phyloP scores from a whole-genome alignment of 1,140 invertebrate species.

The Philaenus spumarius region DNA sequence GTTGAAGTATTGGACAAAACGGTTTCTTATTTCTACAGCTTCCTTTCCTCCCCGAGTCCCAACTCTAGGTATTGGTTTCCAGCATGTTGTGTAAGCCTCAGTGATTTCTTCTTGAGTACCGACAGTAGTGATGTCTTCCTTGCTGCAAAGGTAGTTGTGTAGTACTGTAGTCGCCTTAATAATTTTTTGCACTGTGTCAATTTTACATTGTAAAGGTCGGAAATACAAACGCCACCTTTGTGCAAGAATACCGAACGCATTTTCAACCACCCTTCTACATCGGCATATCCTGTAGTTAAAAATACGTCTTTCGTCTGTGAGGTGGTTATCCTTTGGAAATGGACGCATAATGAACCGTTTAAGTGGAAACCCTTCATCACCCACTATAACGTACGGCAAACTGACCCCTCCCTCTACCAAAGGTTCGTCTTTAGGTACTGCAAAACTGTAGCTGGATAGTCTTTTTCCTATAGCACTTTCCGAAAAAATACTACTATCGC shows the following conservation, averaged over 20 bases:
- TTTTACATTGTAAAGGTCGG: neutral
- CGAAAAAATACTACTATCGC: too few relatives aligned
- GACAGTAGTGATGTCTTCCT: neutral
- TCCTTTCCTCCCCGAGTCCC: neutral
- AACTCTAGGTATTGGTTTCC: constrained; percentile 3
- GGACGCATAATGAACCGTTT: constrained; percentile 34
- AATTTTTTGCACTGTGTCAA: neutral
- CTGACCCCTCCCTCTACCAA: constrained; percentile 26
- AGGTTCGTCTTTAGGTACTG: constrained; percentile 25
- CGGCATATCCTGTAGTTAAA: constrained; percentile 27
- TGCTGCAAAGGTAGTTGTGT: constrained; percentile 1
- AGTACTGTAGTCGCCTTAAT: neutral
- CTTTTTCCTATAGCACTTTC: too few relatives aligned
- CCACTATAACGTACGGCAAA: constrained; percentile 30
- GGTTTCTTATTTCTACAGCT: constrained; percentile 1
- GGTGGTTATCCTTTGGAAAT: constrained; percentile 3
- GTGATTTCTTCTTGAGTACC: neutral
- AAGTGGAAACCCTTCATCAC: constrained; percentile 41
- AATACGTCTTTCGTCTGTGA: constrained; percentile 33
- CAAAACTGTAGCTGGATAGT: constrained; percentile 24
- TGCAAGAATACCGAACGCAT: constrained; percentile 37
- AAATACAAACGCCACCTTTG: constrained; percentile 7
- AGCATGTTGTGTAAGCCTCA: neutral
- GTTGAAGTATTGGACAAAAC: constrained; percentile 4
- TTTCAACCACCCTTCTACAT: constrained; percentile 35